These are phyloP conservation scores for Artibeus lituratus DNA, from an alignment of 2,797 vertebrate genomes.

Conservation along the genomic window DNA sequence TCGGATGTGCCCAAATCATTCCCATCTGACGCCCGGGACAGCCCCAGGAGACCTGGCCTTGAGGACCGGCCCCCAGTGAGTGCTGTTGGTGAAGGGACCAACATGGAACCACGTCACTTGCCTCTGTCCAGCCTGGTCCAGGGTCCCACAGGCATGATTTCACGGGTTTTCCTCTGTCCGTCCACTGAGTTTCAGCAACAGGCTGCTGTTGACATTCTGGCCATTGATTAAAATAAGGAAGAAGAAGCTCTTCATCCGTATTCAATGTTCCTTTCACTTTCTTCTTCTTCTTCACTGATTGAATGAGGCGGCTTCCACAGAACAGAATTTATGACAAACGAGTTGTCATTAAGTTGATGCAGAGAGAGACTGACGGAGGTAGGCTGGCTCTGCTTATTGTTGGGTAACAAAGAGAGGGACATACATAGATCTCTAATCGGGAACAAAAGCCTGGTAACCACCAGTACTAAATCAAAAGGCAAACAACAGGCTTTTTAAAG, in stretches of 20 bases:
- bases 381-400: background rate
- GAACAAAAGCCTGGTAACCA: background rate
- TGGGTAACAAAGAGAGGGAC: background rate
- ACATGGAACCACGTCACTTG: conserved; percentile 31
- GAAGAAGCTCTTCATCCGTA: background rate
- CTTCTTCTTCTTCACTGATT: background rate
- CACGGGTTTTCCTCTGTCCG: background rate
- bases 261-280: background rate
- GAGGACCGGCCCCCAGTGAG: conserved; percentile 65
- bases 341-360: conserved; percentile 9
- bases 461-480: background rate
- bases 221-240: background rate
- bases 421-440: background rate
- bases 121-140: conserved; percentile 2
- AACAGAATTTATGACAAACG: background rate
- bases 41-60: conserved; percentile 69
- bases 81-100: conserved; percentile 50
- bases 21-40: conserved; percentile 73
- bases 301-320: background rate
- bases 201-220: background rate
- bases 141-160: background rate
- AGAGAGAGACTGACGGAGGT: background rate
- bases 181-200: background rate
- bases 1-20: conserved; percentile 77
- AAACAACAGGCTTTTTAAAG: background rate